Base-by-base conservation (phyloP, 2,113 vertebrate species). In the Etia nguti region DNA sequence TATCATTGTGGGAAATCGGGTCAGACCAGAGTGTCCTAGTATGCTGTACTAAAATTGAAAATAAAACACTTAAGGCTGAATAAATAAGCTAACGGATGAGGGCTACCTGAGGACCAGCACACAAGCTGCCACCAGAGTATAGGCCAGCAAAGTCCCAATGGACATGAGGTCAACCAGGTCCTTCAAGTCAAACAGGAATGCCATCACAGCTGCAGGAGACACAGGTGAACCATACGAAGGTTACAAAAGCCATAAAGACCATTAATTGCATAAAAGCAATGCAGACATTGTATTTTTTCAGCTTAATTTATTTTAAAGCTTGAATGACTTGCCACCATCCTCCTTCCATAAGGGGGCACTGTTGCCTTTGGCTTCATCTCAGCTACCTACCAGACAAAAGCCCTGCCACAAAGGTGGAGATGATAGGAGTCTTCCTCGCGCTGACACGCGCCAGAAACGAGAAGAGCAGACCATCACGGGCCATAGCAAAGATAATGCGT, bases 101-200 rank as follows among this genome's bases (percentile, higher is more conserved):
- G 56, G 88, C 3, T 97, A 99, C 98, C 99, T 97, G 93, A 99
- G 95, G 82, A 99, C 97, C 85, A 99, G 95, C 7, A 99, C 98
- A 18, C 98, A 99, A 86, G 98, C 97, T 48, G 98, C 98, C 88
- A 99, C 99, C 95, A 99, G 90, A 5, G 98, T 98, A 62, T 99
- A 99, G 48, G 99, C 98, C 95, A 99, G 95, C 85, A 99, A 97
- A 1, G 98, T 99, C 31, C 99, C 98, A 0, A 99, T 99, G 43
- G 98, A 99, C 98, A 99, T 99, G 83, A 99, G 97, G 90, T 99
- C 98, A 48, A 99, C 98, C 93, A 99, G 95, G 89, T 98, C 98
- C 94, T 98, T 99, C 94, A 99, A 92, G 89, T 99, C 98, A 80
- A 99, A 99, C 73, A 99, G 96, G 94, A 99, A 98, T 1, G 98